phyloP scores from a whole-genome alignment of 2,113 vertebrate species.

The Chrysochloris asiatica region DNA sequence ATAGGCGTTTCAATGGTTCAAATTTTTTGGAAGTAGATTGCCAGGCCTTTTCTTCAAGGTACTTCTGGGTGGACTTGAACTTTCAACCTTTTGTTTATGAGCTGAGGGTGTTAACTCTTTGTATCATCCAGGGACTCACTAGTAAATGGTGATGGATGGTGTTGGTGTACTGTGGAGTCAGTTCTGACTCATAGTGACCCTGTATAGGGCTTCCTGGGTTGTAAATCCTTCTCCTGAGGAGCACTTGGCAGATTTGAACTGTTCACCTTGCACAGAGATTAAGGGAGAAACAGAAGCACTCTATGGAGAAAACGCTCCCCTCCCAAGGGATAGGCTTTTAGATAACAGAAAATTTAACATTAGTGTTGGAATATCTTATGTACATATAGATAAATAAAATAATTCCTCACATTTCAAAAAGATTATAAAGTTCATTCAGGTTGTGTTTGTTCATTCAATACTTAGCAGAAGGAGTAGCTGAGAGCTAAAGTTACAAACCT shows the following conservation, averaged over 20 bases:
- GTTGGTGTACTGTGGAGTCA: no score
- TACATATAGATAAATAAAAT: constrained; percentile 47
- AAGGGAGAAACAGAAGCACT: neutral
- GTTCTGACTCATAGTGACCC: no score
- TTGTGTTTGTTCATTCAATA: constrained; percentile 33
- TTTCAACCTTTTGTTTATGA: neutral
- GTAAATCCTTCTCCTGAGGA: no score
- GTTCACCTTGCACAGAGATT: neutral
- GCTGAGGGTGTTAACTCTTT: neutral
- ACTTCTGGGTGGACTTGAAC: neutral
- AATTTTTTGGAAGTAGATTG: neutral
- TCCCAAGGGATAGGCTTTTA: neutral
- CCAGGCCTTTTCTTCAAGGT: neutral
- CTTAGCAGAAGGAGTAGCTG: constrained; percentile 34
- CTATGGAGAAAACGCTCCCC: neutral
- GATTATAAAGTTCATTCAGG: neutral
- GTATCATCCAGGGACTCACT: neutral
- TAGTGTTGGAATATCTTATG: constrained; percentile 13
- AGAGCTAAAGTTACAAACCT: constrained; percentile 67
- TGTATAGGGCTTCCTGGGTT: no score
- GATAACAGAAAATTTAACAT: constrained; percentile 38
- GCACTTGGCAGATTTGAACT: no score
- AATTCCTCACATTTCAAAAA: constrained; percentile 59
- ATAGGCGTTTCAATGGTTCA: neutral
- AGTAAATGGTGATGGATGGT: neutral